These are phyloP conservation scores for Anoplius nigerrimus DNA, from an alignment of 2,888 invertebrate genomes.

Conservation along the genomic window DNA sequence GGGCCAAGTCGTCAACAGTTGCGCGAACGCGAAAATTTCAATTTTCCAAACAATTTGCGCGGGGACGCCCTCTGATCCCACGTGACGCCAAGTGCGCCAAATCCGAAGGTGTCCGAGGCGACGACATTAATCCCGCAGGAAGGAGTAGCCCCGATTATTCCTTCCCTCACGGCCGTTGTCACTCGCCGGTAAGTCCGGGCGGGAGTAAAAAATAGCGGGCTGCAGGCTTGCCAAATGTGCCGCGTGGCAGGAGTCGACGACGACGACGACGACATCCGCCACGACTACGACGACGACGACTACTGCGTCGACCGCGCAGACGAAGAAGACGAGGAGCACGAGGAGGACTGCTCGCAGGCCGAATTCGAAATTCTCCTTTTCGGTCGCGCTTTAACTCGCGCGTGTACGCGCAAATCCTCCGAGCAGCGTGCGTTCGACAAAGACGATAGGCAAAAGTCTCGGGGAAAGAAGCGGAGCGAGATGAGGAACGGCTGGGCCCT, in stretches of 20 bases:
- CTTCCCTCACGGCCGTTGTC: neutral
- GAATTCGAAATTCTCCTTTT: slow-evolving; percentile 22
- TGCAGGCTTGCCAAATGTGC: slow-evolving; percentile 27
- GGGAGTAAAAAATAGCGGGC: slow-evolving; percentile 43
- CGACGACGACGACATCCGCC: slow-evolving; percentile 5
- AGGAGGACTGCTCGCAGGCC: slow-evolving; percentile 1
- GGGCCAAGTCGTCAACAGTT: neutral
- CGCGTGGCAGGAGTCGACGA: slow-evolving; percentile 4
- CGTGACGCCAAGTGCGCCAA: no score
- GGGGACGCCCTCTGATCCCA: no score
- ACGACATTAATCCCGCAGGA: no score
- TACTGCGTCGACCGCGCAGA: no score
- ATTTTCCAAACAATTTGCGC: no score
- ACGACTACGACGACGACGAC: slow-evolving; percentile 11
- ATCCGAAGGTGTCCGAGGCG: no score
- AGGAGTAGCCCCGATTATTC: neutral
- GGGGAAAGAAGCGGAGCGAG: no score
- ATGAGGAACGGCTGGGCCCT: neutral
- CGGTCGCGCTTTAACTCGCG: slow-evolving; percentile 11
- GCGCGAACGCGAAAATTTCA: neutral
- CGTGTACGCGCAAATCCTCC: neutral
- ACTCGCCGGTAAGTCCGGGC: neutral
- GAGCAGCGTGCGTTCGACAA: neutral
- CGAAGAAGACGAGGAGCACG: slow-evolving; percentile 10
- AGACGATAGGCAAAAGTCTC: no score